phyloP scores from a whole-genome alignment of 2,113 vertebrate genomes.

The Sciurus niger region DNA sequence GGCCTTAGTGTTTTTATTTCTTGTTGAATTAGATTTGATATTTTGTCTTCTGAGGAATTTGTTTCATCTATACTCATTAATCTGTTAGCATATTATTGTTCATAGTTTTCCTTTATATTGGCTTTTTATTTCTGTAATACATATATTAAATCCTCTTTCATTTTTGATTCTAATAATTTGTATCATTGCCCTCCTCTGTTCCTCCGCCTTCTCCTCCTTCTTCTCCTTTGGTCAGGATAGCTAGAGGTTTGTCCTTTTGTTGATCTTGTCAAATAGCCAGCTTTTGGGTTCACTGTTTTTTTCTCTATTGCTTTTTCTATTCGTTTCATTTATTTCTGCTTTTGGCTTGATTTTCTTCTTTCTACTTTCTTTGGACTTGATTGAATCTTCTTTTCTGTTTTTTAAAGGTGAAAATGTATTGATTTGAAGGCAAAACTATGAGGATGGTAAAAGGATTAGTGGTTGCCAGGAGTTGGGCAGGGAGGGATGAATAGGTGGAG shows the following conservation, averaged over 20 bases:
- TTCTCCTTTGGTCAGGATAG: not conserved
- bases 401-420: conserved; percentile 35
- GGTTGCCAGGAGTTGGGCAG: not conserved
- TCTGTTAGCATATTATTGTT: not conserved
- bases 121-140: conserved; percentile 11
- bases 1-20: not conserved
- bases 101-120: conserved; percentile 19
- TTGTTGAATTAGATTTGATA: conserved; percentile 2
- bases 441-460: not conserved
- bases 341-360: not conserved
- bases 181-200: not conserved
- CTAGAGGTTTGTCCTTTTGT: not conserved
- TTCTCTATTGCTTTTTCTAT: not conserved
- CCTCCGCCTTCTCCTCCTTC: not conserved
- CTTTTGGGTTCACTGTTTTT: not conserved
- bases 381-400: not conserved
- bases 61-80: not conserved
- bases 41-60: conserved; percentile 33
- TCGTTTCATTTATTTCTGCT: not conserved
- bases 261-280: conserved; percentile 12
- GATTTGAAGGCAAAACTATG: not conserved
- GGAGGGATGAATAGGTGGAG: not conserved
- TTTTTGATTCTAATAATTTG: conserved; percentile 2
- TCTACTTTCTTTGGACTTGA: not conserved
- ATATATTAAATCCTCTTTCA: conserved; percentile 1